These are phyloP conservation scores for Barnardius zonarius DNA, from an alignment of 2,113 vertebrate genomes.

Conservation along the genomic window DNA sequence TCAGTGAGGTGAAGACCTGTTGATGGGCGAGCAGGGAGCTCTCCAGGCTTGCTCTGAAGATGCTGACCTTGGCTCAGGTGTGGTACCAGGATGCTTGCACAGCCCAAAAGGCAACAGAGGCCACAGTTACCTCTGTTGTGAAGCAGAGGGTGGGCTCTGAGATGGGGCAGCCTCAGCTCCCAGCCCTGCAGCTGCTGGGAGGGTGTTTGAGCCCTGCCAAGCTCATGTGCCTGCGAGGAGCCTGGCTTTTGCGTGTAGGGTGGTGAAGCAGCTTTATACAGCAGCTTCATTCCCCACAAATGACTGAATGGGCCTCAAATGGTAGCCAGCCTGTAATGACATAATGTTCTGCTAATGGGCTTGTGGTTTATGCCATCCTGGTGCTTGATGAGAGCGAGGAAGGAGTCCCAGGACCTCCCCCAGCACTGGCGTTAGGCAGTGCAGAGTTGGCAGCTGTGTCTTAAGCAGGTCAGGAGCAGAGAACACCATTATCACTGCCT, in stretches of 20 bases:
- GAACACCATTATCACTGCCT: neutral
- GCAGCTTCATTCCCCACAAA: neutral
- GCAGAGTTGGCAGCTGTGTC: neutral
- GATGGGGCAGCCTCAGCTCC: neutral
- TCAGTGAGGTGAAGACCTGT: neutral
- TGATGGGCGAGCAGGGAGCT: neutral
- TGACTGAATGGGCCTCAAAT: neutral
- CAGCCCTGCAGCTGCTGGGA: neutral
- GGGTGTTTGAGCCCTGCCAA: neutral
- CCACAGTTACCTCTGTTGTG: neutral
- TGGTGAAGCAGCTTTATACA: neutral
- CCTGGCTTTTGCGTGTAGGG: neutral
- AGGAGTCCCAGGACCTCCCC: neutral
- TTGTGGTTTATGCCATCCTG: conserved; percentile 3
- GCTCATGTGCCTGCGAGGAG: neutral
- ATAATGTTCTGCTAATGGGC: neutral
- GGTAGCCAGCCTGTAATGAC: neutral
- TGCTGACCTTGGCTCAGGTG: neutral
- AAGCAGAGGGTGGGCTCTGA: neutral
- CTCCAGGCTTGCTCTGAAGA: neutral
- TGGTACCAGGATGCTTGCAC: accelerated
- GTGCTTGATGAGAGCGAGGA: neutral
- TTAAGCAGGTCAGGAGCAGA: neutral
- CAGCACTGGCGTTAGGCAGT: neutral
- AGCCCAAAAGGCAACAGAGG: neutral